Conservation (phyloP, 2,113 vertebrate species). For the Pseudonaja textilis region DNA sequence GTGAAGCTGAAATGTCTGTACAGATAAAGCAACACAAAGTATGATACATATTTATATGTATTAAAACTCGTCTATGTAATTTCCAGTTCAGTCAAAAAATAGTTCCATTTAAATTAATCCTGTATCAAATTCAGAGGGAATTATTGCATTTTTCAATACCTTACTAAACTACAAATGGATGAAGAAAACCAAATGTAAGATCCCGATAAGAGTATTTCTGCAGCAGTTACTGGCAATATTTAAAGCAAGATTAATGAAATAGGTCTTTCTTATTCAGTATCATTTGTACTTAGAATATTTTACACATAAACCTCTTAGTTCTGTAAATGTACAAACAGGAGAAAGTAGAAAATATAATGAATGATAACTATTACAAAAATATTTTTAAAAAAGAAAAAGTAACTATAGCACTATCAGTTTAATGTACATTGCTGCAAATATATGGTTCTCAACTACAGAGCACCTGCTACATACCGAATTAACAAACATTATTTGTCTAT, state of each 20-base stretch:
- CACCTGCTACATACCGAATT: not conserved
- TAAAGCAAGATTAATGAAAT: not conserved
- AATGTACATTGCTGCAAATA: constrained; percentile 8
- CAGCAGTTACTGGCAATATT: not conserved
- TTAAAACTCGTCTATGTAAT: not conserved
- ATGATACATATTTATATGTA: not conserved
- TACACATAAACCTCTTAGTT: not conserved
- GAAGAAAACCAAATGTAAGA: not conserved
- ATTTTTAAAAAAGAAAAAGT: not conserved
- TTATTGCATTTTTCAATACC: not conserved
- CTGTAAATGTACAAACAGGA: not conserved
- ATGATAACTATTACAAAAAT: not conserved
- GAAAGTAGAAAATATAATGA: not conserved
- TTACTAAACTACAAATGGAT: not conserved
- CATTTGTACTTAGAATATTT: not conserved
- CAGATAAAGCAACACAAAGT: not conserved
- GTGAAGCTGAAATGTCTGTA: not conserved
- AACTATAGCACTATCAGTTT: not conserved
- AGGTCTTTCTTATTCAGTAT: not conserved
- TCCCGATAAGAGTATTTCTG: not conserved
- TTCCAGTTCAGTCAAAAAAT: not conserved
- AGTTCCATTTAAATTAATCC: constrained; percentile 1
- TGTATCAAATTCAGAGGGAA: not conserved
- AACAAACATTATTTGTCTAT: not conserved
- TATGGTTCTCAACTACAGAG: not conserved